phyloP scores from a whole-genome alignment of 2,113 vertebrate species.

The Pterocles burchelli region DNA sequence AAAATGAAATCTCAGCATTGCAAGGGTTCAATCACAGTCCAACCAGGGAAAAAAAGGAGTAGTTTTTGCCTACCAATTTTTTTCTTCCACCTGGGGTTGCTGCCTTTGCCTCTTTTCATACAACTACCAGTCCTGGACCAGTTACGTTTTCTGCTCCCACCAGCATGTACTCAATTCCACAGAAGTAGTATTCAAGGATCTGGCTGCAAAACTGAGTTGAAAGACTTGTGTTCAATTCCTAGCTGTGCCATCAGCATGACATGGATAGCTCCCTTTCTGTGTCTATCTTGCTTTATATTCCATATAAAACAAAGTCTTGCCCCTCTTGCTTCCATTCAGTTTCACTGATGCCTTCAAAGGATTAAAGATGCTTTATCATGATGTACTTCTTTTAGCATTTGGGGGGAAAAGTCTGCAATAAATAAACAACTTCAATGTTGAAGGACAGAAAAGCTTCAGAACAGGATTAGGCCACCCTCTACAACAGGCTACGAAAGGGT shows the following conservation, averaged over 20 bases:
- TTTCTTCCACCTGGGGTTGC: neutral
- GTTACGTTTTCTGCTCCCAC: neutral
- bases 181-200: neutral
- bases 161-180: rapidly evolving
- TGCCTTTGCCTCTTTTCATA: neutral
- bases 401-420: neutral
- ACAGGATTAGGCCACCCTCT: neutral
- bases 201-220: neutral
- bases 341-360: neutral
- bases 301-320: neutral
- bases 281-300: neutral
- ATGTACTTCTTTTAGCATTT: neutral
- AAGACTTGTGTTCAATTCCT: neutral
- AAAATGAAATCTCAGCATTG: conserved; percentile 19
- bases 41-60: neutral
- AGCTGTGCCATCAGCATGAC: neutral
- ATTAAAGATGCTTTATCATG: neutral
- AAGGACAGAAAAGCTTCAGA: neutral
- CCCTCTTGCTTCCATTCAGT: neutral
- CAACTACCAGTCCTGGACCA: neutral
- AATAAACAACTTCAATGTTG: neutral
- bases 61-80: neutral
- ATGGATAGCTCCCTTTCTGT: neutral
- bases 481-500: neutral
- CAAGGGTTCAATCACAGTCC: neutral